These are phyloP conservation scores for Halcyon badia DNA, from an alignment of 2,797 vertebrate species.

Conservation along the genomic window DNA sequence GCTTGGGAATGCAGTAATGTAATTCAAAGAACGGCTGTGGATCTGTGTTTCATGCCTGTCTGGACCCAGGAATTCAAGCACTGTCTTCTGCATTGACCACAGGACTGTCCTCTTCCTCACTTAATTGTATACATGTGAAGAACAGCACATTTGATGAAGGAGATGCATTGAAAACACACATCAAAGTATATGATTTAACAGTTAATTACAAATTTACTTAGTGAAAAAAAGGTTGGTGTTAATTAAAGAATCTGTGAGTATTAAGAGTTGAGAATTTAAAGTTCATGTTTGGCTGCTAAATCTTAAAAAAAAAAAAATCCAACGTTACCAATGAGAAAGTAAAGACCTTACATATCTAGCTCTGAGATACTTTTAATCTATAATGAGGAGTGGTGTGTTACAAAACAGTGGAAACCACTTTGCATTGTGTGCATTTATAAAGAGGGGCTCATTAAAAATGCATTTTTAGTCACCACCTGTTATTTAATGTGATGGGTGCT, in stretches of 20 bases:
- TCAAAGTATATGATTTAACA: neutral
- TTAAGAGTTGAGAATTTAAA: neutral
- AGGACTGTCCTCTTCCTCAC: neutral
- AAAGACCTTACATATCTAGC: neutral
- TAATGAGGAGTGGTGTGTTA: neutral
- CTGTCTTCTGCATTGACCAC: neutral
- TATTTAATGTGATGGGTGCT: constrained; percentile 30
- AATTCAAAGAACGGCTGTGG: neutral
- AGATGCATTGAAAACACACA: neutral
- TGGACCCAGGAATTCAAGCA: neutral
- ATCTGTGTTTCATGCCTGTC: neutral
- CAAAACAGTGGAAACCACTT: constrained; percentile 23
- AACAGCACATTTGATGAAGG: neutral
- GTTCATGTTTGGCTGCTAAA: neutral
- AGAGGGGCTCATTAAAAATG: constrained; percentile 50
- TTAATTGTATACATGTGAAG: neutral
- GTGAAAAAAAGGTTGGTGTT: neutral
- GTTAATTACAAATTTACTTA: neutral
- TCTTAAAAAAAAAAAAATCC: neutral
- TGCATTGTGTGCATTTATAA: constrained; percentile 8
- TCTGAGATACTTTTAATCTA: neutral
- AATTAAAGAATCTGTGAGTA: neutral
- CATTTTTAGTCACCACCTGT: constrained; percentile 50
- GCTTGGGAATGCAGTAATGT: neutral
- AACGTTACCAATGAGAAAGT: neutral